Conservation (phyloP, 2,113 vertebrate species). For the Rhinopomastus cyanomelas region DNA sequence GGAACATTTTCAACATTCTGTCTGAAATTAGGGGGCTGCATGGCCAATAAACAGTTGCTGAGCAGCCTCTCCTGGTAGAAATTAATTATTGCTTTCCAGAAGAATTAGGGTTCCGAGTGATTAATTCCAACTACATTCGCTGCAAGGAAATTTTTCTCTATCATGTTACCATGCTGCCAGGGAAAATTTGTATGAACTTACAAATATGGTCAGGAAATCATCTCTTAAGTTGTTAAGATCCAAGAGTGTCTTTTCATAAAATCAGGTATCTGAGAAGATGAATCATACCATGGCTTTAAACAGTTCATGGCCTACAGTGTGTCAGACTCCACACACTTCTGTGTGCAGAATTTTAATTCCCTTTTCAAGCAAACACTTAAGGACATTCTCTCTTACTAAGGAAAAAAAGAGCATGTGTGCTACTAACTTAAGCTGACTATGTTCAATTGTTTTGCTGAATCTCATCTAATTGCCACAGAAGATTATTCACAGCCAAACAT, state of each 20-base stretch:
- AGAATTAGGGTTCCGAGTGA: neutral
- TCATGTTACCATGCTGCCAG: neutral
- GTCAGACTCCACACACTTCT: neutral
- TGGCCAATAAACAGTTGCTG: neutral
- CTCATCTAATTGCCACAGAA: neutral
- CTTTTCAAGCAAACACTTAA: neutral
- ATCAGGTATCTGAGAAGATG: neutral
- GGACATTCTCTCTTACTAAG: neutral
- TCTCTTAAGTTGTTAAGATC: neutral
- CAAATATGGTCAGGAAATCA: neutral
- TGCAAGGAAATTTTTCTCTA: neutral
- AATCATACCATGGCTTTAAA: neutral
- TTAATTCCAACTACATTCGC: neutral
- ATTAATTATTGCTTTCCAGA: slow-evolving; percentile 3
- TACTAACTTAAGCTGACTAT: neutral
- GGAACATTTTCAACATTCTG: neutral
- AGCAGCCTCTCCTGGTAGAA: slow-evolving; percentile 52
- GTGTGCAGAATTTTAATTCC: neutral
- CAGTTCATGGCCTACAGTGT: neutral
- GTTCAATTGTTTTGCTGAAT: neutral
- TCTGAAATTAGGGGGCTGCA: neutral
- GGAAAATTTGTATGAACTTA: neutral
- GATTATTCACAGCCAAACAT: neutral
- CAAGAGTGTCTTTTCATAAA: neutral
- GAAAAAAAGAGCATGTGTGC: neutral